phyloP scores from a whole-genome alignment of 2,888 invertebrate species.

The Drosophila cyrtoloma region DNA sequence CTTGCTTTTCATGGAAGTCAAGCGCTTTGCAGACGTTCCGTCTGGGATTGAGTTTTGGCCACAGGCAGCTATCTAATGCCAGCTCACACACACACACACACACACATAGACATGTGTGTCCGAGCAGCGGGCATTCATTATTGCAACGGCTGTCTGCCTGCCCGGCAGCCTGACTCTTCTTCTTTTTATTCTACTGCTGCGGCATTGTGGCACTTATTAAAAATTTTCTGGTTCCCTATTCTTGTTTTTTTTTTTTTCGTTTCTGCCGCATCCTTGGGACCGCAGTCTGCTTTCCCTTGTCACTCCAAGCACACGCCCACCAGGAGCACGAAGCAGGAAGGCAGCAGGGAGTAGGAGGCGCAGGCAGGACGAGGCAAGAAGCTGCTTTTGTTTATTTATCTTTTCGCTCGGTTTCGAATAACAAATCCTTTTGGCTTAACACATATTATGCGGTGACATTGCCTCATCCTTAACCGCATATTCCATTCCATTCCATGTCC shows the following conservation, averaged over 20 bases:
- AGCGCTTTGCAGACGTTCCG: slow-evolving; percentile 60
- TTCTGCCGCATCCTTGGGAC: slow-evolving; percentile 51
- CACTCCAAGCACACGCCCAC: slow-evolving; percentile 19
- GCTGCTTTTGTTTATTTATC: slow-evolving; percentile 79
- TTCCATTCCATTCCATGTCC: slow-evolving; percentile 8
- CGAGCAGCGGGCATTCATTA: slow-evolving; percentile 58
- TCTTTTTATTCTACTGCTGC: slow-evolving; percentile 44
- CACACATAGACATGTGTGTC: slow-evolving; percentile 24
- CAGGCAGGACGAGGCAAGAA: slow-evolving; percentile 36
- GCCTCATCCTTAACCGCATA: slow-evolving; percentile 27
- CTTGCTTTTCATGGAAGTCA: slow-evolving; percentile 60
- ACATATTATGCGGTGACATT: slow-evolving; percentile 75
- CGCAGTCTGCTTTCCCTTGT: slow-evolving; percentile 46
- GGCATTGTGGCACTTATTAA: slow-evolving; percentile 80
- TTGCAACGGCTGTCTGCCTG: slow-evolving; percentile 47
- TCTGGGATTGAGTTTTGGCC: slow-evolving; percentile 50
- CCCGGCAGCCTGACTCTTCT: slow-evolving; percentile 29
- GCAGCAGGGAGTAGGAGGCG: background rate
- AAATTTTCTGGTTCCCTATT: slow-evolving; percentile 69
- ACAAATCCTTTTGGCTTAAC: slow-evolving; percentile 81
- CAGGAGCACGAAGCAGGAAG: background rate
- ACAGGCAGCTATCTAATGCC: slow-evolving; percentile 49
- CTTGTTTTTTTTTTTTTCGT: slow-evolving; percentile 9
- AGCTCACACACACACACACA: slow-evolving; percentile 2
- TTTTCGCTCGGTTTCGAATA: slow-evolving; percentile 80